These are phyloP conservation scores for Solen grandis DNA, from an alignment of 1,140 invertebrate species.

Conservation along the genomic window DNA sequence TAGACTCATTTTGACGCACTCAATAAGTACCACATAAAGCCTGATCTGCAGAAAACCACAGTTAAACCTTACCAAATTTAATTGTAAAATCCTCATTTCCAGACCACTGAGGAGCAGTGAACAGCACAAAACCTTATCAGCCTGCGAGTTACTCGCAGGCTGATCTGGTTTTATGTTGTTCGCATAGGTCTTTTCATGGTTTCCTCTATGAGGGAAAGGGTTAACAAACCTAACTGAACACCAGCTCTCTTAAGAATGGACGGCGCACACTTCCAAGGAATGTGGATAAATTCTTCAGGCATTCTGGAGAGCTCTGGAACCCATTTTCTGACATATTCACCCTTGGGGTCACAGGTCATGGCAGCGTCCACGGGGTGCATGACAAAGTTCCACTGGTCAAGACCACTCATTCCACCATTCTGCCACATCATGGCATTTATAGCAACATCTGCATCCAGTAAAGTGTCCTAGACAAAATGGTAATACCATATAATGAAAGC, in stretches of 20 bases:
- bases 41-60: no score
- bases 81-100: no score
- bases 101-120: no score
- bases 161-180: no score
- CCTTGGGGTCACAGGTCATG: constrained; percentile 63
- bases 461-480: constrained; percentile 53
- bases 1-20: no score
- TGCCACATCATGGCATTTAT: constrained; percentile 67
- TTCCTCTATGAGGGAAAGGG: no score
- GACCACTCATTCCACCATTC: constrained; percentile 65
- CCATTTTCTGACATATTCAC: constrained; percentile 57
- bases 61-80: no score
- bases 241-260: constrained; percentile 58
- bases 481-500: no score
- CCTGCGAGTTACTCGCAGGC: no score
- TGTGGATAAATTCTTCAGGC: constrained; percentile 60
- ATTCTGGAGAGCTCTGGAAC: constrained; percentile 53
- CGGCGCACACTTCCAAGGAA: constrained; percentile 61
- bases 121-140: no score
- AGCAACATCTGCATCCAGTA: constrained; percentile 63
- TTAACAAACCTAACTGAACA: constrained; percentile 52
- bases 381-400: constrained; percentile 64
- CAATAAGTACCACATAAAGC: no score
- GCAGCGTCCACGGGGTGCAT: constrained; percentile 64
- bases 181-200: no score